Evolutionary conservation across 2,888 invertebrate genomes (phyloP).

Genomic region (Drosophila trichaetosa): DNA sequence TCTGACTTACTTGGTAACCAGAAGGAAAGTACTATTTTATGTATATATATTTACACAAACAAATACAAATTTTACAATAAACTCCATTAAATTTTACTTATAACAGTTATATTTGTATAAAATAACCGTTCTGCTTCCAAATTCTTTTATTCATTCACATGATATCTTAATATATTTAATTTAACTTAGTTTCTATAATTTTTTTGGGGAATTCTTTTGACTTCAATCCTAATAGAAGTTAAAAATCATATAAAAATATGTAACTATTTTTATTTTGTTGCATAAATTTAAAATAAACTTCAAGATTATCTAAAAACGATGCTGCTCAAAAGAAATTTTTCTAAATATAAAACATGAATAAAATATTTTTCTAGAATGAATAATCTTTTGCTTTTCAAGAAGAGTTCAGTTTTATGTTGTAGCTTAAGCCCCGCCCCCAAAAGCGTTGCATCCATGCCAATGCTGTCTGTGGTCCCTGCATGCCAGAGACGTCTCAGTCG

Average conservation of each 20-base stretch:
- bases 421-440: slow-evolving; percentile 29
- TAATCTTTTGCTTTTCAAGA: not conserved
- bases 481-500: slow-evolving; percentile 47
- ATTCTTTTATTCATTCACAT: not conserved
- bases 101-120: not conserved
- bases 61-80: not conserved
- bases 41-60: not conserved
- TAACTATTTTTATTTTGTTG: not conserved
- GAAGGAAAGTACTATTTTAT: not conserved
- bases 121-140: not conserved
- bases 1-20: not conserved
- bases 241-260: not conserved
- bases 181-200: not conserved
- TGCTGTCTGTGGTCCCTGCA: slow-evolving; percentile 43
- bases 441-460: slow-evolving; percentile 52
- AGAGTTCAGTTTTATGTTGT: not conserved
- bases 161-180: not conserved
- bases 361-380: not conserved
- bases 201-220: not conserved
- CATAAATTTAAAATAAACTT: not conserved
- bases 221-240: not conserved
- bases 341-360: not conserved
- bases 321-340: not conserved
- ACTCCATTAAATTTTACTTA: not conserved
- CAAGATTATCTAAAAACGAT: not conserved